Evolutionary conservation across 2,888 invertebrate genomes (phyloP), one percentile per base, ranked within the genome.

Genomic region (Drosophila aldrichi): DNA sequence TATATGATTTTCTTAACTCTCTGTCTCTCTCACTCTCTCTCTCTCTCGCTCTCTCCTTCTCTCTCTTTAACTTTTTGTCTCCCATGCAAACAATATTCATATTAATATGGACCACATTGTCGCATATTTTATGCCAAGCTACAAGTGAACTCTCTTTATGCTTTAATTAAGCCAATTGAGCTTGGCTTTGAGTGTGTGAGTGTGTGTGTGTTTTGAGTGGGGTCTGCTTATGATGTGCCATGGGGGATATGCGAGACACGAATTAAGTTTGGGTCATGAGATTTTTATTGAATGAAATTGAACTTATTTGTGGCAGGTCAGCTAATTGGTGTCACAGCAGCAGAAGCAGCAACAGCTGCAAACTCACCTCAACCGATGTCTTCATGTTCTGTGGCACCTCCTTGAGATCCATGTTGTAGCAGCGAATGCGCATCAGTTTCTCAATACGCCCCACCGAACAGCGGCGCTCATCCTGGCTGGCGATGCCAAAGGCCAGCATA

Each of bases 301-400:
- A 84, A 86, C 77, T 70, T 29, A 34, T 49, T 49, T 48, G 18
- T 6, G 40, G 34, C 41, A 16, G 32, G 14, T 6, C 34, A 20
- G n/a, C 44, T 40, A 72, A 77, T 62, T 62, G 66, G 18, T 36
- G 40, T 22, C 22, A 22, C 36, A 25, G 6, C 25, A 7, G 25
- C 25, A 5, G 29, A 12, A 38, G 12, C 29, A 34, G 54, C 55
- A 77, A 49, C 14, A 38, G 14, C 29, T 29, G 54, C 55, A 77
- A 49, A 79, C 89, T 91, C 84, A 93, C 93, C 91, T 93, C 93
- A 43, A 92, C 91, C 29, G 92, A 91, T 41, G 90, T 80, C 71
- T 90, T 92, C 9, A 93, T 81, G 78, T 85, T 89, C 67, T 92
- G 91, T 20, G 93, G 93, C 74, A 93, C 92, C 74, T 92, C 92